These are phyloP conservation scores for Lottia gigantea DNA, from an alignment of 2,888 invertebrate genomes.

Conservation along the genomic window DNA sequence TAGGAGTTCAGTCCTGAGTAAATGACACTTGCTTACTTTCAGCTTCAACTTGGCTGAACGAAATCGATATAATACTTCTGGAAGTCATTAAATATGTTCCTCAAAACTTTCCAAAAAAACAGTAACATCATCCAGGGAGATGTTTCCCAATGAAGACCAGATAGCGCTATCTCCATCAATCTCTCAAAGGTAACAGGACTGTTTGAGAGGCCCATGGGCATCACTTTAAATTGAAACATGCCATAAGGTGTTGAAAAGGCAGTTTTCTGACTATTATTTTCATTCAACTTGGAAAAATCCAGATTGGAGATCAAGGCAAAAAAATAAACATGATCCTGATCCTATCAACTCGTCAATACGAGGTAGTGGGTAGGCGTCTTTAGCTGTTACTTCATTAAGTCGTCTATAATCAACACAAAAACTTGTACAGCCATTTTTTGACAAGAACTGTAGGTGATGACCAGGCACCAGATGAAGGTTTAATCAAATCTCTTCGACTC, in stretches of 20 bases:
- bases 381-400: too few species aligned
- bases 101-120: constrained; percentile 13
- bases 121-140: constrained; percentile 13
- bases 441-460: neutral
- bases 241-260: constrained; percentile 19
- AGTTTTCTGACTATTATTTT: constrained; percentile 16
- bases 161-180: constrained; percentile 19
- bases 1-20: neutral
- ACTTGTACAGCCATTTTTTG: neutral
- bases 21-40: neutral
- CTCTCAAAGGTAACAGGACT: constrained; percentile 15
- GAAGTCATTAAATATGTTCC: neutral
- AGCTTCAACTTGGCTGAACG: neutral
- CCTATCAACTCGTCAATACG: neutral
- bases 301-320: constrained; percentile 17
- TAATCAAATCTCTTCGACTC: neutral
- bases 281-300: constrained; percentile 21
- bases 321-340: constrained; percentile 14
- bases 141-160: constrained; percentile 13
- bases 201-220: constrained; percentile 9
- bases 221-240: constrained; percentile 5
- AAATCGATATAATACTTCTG: neutral
- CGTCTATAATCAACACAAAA: constrained; percentile 6
- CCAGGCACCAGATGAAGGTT: neutral
- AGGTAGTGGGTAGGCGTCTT: too few species aligned